These are phyloP conservation scores for Polymixis flavicincta DNA, from an alignment of 2,888 invertebrate species.

Conservation along the genomic window DNA sequence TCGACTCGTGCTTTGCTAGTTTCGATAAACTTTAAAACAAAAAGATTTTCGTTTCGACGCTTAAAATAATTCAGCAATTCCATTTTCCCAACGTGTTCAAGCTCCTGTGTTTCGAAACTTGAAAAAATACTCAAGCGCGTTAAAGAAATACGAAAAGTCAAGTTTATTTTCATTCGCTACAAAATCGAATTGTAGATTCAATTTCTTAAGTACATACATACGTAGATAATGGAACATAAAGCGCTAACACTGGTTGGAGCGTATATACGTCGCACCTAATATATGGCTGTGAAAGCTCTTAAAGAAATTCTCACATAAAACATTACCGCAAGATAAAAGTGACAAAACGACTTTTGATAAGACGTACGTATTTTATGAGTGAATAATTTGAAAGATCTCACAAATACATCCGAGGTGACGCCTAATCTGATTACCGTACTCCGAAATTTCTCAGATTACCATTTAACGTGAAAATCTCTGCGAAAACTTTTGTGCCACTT, in stretches of 20 bases:
- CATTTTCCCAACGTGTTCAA: constrained; percentile 22
- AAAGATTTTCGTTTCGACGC: constrained; percentile 7
- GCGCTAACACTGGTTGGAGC: constrained; percentile 44
- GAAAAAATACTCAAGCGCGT: constrained; percentile 35
- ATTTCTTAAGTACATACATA: constrained; percentile 47
- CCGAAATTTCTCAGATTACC: constrained; percentile 81
- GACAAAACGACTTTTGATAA: constrained; percentile 74
- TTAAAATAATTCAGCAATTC: constrained; percentile 38
- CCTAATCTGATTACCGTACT: constrained; percentile 81
- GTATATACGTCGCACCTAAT: constrained; percentile 45
- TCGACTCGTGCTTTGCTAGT: not conserved
- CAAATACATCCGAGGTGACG: constrained; percentile 78
- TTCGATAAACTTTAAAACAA: constrained; percentile 15
- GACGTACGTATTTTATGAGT: constrained; percentile 72
- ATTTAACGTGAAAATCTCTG: constrained; percentile 82
- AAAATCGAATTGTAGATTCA: constrained; percentile 56
- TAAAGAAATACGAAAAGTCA: constrained; percentile 44
- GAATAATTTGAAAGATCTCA: constrained; percentile 74
- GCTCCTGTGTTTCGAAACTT: constrained; percentile 32
- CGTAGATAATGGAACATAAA: constrained; percentile 53
- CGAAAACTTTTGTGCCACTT: constrained; percentile 81
- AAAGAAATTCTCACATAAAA: constrained; percentile 61
- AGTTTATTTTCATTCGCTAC: constrained; percentile 39
- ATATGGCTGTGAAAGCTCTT: constrained; percentile 58
- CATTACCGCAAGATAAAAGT: constrained; percentile 66